phyloP scores from a whole-genome alignment of 1,140 invertebrate genomes.

The Eufriesea mexicana region DNA sequence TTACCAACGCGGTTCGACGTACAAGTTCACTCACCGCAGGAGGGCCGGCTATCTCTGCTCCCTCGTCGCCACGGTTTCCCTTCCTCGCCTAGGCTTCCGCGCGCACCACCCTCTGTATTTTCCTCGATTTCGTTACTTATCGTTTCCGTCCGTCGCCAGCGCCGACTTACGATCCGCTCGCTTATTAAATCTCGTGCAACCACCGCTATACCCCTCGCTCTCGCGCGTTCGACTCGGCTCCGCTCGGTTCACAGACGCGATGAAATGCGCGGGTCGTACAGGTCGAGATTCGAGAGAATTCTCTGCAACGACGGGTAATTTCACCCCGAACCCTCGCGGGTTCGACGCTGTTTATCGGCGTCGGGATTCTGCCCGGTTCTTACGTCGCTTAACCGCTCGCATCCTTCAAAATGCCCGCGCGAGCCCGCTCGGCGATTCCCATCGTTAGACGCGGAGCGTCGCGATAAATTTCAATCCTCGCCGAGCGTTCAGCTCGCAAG shows the following conservation, averaged over 20 bases:
- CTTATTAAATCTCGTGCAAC: not conserved
- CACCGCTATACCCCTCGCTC: no score
- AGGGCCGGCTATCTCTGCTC: constrained; percentile 32
- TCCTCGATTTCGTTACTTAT: constrained; percentile 31
- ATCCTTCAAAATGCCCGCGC: not conserved
- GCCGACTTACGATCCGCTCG: not conserved
- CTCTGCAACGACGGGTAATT: no score
- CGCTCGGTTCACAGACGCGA: not conserved
- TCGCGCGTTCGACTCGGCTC: no score
- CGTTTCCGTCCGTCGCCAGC: not conserved
- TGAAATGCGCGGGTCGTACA: not conserved
- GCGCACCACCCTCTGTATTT: constrained; percentile 46
- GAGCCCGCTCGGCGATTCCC: not conserved
- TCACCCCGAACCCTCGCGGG: no score
- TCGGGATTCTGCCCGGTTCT: no score
- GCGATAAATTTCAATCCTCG: constrained; percentile 38
- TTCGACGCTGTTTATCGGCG: no score
- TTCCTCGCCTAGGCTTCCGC: not conserved
- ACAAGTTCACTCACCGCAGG: constrained; percentile 69
- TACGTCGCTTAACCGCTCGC: not conserved
- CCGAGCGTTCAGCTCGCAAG: not conserved
- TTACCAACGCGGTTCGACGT: constrained; percentile 68
- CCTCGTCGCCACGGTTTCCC: constrained; percentile 18
- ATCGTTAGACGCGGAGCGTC: not conserved
- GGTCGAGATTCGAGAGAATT: no score